Conservation (phyloP, 1,140 invertebrate species). For the Heliconius eleuchia region DNA sequence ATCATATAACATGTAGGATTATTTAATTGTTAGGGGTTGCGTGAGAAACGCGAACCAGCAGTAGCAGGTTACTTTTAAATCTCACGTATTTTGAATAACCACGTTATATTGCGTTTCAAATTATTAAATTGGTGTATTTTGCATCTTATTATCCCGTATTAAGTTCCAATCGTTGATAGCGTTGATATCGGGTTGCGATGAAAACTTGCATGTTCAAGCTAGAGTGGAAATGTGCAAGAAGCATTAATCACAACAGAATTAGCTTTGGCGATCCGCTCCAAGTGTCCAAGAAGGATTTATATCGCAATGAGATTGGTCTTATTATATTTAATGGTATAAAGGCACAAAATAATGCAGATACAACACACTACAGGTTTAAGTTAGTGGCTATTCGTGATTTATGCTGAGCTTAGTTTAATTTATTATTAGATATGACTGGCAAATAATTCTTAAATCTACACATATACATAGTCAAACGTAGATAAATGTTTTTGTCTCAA, state of each 20-base stretch:
- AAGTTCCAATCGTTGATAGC: slow-evolving; percentile 40
- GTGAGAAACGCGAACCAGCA: slow-evolving; percentile 76
- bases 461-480: not conserved
- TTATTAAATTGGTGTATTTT: slow-evolving; percentile 18
- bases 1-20: slow-evolving; percentile 65
- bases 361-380: slow-evolving; percentile 43
- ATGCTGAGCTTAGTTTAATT: slow-evolving; percentile 37
- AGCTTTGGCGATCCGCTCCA: slow-evolving; percentile 79
- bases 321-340: slow-evolving; percentile 56
- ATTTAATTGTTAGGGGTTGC: slow-evolving; percentile 72
- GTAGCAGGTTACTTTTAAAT: slow-evolving; percentile 71
- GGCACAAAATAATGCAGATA: slow-evolving; percentile 54
- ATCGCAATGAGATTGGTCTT: slow-evolving; percentile 57
- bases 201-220: slow-evolving; percentile 56
- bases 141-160: slow-evolving; percentile 40
- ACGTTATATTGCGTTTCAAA: slow-evolving; percentile 30
- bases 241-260: slow-evolving; percentile 81
- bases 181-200: slow-evolving; percentile 18
- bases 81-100: slow-evolving; percentile 48
- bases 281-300: slow-evolving; percentile 76
- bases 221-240: slow-evolving; percentile 75
- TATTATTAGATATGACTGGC: slow-evolving; percentile 17
- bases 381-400: slow-evolving; percentile 45
- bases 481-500: not conserved
- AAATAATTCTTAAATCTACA: not conserved